These are phyloP conservation scores for Homarus gammarus DNA, from an alignment of 2,888 invertebrate species.

Conservation along the genomic window DNA sequence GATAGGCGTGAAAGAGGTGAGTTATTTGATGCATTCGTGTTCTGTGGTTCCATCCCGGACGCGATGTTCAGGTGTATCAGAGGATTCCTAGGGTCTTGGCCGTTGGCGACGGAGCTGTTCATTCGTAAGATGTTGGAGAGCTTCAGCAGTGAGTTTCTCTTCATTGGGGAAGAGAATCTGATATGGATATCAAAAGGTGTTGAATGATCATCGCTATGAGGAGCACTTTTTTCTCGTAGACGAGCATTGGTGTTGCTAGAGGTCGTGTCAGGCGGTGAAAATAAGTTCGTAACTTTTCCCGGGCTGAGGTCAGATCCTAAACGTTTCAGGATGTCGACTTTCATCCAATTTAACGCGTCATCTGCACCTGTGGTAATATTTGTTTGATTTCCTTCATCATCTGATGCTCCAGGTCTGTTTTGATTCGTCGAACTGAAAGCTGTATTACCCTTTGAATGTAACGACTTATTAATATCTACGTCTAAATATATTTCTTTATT, in stretches of 20 bases:
- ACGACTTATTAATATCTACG: background rate
- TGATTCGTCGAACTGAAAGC: background rate
- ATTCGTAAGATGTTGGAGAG: background rate
- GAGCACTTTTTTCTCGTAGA: background rate
- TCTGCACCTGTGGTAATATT: background rate
- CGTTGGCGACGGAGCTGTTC: background rate
- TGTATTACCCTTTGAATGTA: background rate
- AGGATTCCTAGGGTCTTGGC: background rate
- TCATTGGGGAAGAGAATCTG: background rate
- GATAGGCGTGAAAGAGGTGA: background rate
- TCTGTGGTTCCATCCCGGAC: background rate
- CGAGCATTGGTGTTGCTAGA: background rate
- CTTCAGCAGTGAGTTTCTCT: background rate
- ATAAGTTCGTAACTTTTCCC: background rate
- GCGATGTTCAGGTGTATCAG: background rate
- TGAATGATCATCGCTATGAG: background rate
- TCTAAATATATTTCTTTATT: background rate
- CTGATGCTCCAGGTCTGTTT: background rate
- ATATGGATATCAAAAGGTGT: background rate
- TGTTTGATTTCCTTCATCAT: background rate
- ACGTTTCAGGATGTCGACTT: background rate
- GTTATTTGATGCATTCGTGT: background rate
- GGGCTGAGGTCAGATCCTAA: background rate
- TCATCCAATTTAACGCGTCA: background rate
- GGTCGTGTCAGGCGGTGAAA: background rate